A percentile compares a stretch with the other conserved stretches of the same genome.
These are phyloP conservation scores for Palythoa caribaeorum DNA, from an alignment of 92 coral and sea anemone species.

Conservation along the genomic window DNA sequence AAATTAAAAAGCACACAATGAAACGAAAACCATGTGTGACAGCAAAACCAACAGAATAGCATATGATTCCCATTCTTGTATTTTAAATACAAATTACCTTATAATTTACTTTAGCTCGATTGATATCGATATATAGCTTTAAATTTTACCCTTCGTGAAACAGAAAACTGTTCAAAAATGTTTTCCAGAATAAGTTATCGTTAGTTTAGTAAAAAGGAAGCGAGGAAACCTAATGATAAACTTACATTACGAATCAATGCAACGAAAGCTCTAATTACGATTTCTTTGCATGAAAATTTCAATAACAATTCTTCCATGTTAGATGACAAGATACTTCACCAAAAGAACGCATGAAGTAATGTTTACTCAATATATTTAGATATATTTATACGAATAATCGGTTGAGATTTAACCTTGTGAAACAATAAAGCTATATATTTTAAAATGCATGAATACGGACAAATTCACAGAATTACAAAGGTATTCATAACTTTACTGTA, in stretches of 20 bases:
- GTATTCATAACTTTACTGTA: background rate
- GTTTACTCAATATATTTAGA: background rate
- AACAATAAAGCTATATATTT: background rate
- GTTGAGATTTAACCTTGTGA: background rate
- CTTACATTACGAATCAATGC: background rate
- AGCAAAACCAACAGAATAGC: conserved; percentile 22
- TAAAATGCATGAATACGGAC: conserved; percentile 18
- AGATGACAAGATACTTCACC: background rate
- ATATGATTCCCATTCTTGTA: conserved; percentile 15
- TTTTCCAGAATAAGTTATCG: background rate
- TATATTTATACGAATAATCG: background rate
- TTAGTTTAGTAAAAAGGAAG: too few relatives aligned
- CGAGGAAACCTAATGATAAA: too few relatives aligned
- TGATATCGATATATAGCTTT: background rate
- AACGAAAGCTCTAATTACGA: background rate
- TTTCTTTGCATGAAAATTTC: background rate
- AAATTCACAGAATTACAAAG: background rate
- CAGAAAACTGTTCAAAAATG: background rate
- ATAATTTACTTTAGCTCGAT: background rate
- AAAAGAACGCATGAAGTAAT: background rate
- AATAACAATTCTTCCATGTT: background rate
- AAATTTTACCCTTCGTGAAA: background rate
- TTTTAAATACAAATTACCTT: background rate
- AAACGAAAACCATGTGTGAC: background rate
- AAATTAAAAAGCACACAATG: background rate